phyloP scores from a whole-genome alignment of 2,888 invertebrate genomes.

The Tetranychus truncatus region DNA sequence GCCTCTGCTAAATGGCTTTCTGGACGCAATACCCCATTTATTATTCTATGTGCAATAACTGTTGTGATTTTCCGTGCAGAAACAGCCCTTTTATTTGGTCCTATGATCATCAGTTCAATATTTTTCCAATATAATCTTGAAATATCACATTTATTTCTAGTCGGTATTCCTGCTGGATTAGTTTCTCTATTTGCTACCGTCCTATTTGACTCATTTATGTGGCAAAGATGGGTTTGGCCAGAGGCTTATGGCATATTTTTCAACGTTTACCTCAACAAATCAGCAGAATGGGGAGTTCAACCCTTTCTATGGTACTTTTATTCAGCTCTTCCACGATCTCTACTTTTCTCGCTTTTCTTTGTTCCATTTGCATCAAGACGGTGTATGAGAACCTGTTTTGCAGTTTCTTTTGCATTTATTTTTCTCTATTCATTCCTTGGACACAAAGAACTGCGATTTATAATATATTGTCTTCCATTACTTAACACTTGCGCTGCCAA shows the following conservation, averaged over 20 bases:
- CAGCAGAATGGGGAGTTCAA: slow-evolving; percentile 70
- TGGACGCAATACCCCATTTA: slow-evolving; percentile 52
- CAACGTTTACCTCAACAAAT: slow-evolving; percentile 80
- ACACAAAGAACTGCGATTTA: slow-evolving; percentile 91
- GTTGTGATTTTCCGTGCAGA: slow-evolving; percentile 80
- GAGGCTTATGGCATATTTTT: slow-evolving; percentile 94
- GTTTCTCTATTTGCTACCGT: slow-evolving; percentile 51
- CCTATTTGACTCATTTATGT: slow-evolving; percentile 72
- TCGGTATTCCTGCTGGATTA: slow-evolving; percentile 37
- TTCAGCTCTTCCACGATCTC: slow-evolving; percentile 79
- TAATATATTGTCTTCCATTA: slow-evolving; percentile 88
- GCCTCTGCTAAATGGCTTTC: slow-evolving; percentile 68
- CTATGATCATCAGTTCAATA: slow-evolving; percentile 63
- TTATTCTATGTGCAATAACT: slow-evolving; percentile 64
- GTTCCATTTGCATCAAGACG: slow-evolving; percentile 36
- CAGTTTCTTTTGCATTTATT: slow-evolving; percentile 45
- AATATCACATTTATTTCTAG: slow-evolving; percentile 31
- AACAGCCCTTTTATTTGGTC: slow-evolving; percentile 62
- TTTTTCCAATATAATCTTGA: slow-evolving; percentile 48
- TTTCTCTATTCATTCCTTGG: slow-evolving; percentile 81
- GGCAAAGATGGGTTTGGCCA: slow-evolving; percentile 76
- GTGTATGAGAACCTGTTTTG: background rate
- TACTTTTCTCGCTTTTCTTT: slow-evolving; percentile 60
- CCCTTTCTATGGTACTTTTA: slow-evolving; percentile 71
- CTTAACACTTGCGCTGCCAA: slow-evolving; percentile 69